These are phyloP conservation scores for Scotopteryx bipunctaria DNA, from an alignment of 2,888 invertebrate species.

Conservation along the genomic window DNA sequence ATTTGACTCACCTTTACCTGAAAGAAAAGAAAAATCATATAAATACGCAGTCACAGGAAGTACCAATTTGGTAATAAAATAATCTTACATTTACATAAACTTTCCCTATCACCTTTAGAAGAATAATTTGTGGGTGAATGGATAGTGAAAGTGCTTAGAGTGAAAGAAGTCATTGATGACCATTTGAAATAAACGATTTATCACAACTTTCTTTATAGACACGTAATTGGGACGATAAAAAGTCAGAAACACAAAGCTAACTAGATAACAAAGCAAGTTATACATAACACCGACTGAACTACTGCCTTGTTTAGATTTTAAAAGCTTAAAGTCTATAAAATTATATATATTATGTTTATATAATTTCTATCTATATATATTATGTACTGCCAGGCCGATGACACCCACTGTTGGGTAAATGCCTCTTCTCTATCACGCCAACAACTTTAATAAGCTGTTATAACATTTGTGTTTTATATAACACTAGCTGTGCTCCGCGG, in stretches of 20 bases:
- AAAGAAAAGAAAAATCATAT: constrained; percentile 51
- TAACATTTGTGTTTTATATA: too few relatives aligned
- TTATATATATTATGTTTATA: too few relatives aligned
- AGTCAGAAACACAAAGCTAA: constrained; percentile 4
- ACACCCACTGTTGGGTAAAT: too few relatives aligned
- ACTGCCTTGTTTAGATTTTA: too few relatives aligned
- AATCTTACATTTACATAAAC: constrained; percentile 52
- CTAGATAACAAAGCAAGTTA: background rate
- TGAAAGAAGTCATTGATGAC: constrained; percentile 46
- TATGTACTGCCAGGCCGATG: too few relatives aligned
- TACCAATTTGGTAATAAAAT: constrained; percentile 27
- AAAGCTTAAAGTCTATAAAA: too few relatives aligned
- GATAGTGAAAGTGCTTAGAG: constrained; percentile 64
- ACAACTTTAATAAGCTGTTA: too few relatives aligned
- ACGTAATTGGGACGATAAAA: background rate
- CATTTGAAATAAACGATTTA: constrained; percentile 36
- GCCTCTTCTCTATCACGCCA: too few relatives aligned
- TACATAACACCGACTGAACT: background rate
- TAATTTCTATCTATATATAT: too few relatives aligned
- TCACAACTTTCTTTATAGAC: constrained; percentile 21
- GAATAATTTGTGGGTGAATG: constrained; percentile 58
- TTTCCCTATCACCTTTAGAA: constrained; percentile 61
- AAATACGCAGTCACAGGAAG: constrained; percentile 13
- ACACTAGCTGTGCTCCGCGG: too few relatives aligned
- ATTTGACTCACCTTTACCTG: constrained; percentile 74